A percentile compares a stretch with the other conserved stretches of the same genome.
Evolutionary conservation across 2,888 invertebrate species (phyloP).

Genomic region (Oxycera nigricornis): DNA sequence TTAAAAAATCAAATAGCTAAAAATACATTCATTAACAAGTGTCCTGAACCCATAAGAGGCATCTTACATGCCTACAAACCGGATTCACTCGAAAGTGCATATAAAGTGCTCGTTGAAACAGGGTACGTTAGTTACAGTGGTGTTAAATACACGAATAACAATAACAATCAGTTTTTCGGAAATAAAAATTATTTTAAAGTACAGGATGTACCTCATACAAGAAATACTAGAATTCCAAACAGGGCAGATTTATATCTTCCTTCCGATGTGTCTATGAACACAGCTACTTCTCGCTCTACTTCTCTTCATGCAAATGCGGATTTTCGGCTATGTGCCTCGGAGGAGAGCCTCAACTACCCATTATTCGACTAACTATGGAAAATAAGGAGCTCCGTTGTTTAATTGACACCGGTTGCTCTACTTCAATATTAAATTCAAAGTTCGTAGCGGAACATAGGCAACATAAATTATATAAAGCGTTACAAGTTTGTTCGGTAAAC

Average conservation of each 20-base stretch:
- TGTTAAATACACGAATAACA: background rate
- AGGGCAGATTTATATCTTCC: background rate
- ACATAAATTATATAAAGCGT: no score
- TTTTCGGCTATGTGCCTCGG: slow-evolving; percentile 7
- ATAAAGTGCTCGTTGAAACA: background rate
- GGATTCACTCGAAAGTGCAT: background rate
- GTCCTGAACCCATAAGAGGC: background rate
- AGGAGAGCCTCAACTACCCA: no score
- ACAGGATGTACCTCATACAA: background rate
- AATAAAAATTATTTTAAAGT: background rate
- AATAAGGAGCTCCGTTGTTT: background rate
- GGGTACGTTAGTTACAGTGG: background rate
- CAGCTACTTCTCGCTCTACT: background rate
- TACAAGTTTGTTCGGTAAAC: background rate
- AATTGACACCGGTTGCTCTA: background rate
- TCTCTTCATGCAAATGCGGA: background rate
- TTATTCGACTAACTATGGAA: no score
- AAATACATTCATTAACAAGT: slow-evolving; percentile 12
- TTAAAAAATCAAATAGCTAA: background rate
- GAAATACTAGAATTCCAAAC: background rate
- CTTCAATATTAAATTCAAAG: no score
- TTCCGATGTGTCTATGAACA: no score
- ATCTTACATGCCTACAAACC: slow-evolving; percentile 18
- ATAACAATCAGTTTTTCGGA: background rate
- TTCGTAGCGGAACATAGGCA: no score